Percentiles rank a stretch among this genome's conserved stretches.
Evolutionary conservation across 2,888 invertebrate species (phyloP).

Genomic region (Hanleya hanleyi): DNA sequence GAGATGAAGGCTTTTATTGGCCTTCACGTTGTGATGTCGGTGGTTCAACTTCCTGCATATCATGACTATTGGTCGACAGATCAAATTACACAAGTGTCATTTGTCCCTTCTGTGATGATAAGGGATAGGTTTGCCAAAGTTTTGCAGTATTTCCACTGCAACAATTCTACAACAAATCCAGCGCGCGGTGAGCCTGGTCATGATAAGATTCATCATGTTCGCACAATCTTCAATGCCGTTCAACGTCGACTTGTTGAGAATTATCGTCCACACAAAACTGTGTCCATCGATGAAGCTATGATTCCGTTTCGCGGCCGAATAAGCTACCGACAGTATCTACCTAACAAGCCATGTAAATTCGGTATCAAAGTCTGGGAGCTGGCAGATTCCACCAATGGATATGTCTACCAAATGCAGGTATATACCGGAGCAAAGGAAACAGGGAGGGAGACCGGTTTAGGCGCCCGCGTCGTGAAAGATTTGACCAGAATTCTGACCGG

Average conservation of each 20-base stretch:
- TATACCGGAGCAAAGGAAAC: constrained; percentile 7
- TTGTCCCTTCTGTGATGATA: not conserved
- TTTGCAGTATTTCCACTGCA: not conserved
- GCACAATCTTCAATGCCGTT: not conserved
- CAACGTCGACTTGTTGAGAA: not conserved
- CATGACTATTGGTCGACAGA: not conserved
- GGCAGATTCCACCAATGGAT: not conserved
- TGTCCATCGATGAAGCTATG: constrained; percentile 8
- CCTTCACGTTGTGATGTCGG: not conserved
- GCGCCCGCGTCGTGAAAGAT: constrained; percentile 1
- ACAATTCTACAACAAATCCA: not conserved
- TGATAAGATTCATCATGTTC: not conserved
- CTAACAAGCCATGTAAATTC: constrained; percentile 1
- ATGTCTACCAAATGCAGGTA: constrained; percentile 8
- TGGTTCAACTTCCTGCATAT: not conserved
- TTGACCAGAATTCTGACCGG: not conserved
- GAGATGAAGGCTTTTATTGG: constrained; percentile 7
- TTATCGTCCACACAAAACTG: no score
- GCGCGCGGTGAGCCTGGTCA: not conserved
- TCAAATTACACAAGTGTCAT: not conserved
- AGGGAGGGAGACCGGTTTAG: not conserved
- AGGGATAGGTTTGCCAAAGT: not conserved
- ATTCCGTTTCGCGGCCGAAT: not conserved
- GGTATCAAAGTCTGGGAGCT: constrained; percentile 9
- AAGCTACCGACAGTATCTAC: not conserved